These are phyloP conservation scores for Nycticebus coucang DNA, from an alignment of 2,113 vertebrate genomes.

Conservation along the genomic window DNA sequence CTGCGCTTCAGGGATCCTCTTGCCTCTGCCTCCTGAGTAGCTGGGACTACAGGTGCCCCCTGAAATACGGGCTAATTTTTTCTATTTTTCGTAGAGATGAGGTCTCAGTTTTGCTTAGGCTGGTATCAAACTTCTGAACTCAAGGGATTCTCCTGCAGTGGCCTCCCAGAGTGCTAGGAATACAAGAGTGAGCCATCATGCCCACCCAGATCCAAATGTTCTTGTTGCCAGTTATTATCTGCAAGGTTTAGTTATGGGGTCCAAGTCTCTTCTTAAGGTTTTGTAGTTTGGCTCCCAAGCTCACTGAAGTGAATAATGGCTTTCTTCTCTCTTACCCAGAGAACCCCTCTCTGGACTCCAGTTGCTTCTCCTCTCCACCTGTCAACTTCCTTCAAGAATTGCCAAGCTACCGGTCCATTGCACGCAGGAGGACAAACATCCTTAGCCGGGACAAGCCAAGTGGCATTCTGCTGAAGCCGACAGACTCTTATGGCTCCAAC, in stretches of 20 bases:
- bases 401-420: constrained; percentile 92
- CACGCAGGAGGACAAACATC: constrained; percentile 84
- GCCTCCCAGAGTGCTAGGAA: too few relatives aligned
- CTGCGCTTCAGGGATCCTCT: too few relatives aligned
- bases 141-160: too few relatives aligned
- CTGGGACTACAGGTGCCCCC: too few relatives aligned
- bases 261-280: rapidly evolving
- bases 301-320: background rate
- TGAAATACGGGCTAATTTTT: too few relatives aligned
- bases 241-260: background rate
- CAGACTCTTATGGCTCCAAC: background rate
- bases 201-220: background rate
- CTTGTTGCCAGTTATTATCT: background rate
- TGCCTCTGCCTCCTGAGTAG: too few relatives aligned
- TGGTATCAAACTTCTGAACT: too few relatives aligned
- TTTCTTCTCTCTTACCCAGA: constrained; percentile 68
- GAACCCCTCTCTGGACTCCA: constrained; percentile 68
- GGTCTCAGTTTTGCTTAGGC: too few relatives aligned
- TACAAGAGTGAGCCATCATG: too few relatives aligned
- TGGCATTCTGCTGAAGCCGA: constrained; percentile 24
- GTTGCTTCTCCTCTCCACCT: constrained; percentile 48
- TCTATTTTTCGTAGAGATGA: too few relatives aligned
- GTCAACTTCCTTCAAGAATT: constrained; percentile 91
- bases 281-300: background rate
- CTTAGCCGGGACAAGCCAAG: constrained; percentile 56